A percentile compares a stretch with the other conserved stretches of the same genome.
These are phyloP conservation scores for Heterotilapia buettikoferi DNA, from an alignment of 2,113 vertebrate genomes.

Conservation along the genomic window DNA sequence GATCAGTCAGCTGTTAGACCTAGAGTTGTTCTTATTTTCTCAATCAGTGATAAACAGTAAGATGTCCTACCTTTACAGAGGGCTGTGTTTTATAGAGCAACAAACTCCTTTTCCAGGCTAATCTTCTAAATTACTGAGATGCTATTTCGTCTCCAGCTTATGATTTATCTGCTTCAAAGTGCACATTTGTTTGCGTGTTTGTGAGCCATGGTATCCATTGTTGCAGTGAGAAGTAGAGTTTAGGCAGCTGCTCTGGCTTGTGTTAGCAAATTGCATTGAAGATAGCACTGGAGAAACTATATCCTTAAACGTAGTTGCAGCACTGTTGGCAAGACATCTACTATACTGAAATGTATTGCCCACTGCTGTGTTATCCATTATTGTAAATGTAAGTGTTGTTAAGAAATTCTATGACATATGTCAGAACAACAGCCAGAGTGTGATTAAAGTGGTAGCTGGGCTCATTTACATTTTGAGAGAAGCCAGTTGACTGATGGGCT, in stretches of 20 bases:
- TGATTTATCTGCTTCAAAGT: neutral
- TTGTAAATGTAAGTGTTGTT: neutral
- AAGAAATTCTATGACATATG: neutral
- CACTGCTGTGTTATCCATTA: neutral
- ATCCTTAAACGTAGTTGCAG: neutral
- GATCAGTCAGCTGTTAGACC: neutral
- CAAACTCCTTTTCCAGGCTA: neutral
- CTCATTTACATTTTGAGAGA: neutral
- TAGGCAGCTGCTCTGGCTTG: neutral
- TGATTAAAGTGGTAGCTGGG: fast-evolving
- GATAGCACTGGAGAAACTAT: neutral
- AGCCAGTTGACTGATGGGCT: neutral
- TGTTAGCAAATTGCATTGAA: neutral
- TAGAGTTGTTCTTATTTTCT: neutral
- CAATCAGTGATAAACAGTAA: neutral
- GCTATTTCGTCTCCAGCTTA: neutral
- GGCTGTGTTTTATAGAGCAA: neutral
- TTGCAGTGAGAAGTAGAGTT: neutral
- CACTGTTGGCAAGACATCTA: neutral
- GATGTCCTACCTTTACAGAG: neutral
- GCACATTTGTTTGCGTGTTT: neutral
- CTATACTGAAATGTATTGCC: neutral
- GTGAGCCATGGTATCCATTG: neutral
- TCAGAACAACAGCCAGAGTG: neutral
- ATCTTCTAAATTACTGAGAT: neutral